Evolutionary conservation across 2,888 invertebrate species (phyloP).

Genomic region (Phytoseiulus persimilis): DNA sequence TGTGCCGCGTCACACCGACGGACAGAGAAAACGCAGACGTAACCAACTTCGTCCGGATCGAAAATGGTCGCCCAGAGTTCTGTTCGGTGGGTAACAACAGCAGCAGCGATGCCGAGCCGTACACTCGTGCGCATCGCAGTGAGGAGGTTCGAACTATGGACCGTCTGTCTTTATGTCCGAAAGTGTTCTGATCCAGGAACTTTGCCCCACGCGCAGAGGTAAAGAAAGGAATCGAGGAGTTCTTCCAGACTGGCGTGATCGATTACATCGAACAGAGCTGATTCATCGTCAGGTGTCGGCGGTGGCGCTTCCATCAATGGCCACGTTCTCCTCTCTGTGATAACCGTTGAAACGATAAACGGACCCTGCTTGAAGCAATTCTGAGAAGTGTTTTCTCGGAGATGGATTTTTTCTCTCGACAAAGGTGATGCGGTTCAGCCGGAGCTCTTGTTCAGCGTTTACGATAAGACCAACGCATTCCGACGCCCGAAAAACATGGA

Average conservation of each 20-base stretch:
- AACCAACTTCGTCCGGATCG: too few relatives aligned
- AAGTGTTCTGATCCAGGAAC: neutral
- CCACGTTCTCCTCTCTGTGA: neutral
- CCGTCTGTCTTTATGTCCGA: neutral
- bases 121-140: too few relatives aligned
- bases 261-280: neutral
- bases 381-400: neutral
- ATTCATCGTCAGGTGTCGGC: neutral
- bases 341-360: neutral
- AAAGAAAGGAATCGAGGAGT: neutral
- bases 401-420: neutral
- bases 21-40: too few relatives aligned
- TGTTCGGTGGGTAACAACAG: too few relatives aligned
- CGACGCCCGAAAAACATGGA: neutral
- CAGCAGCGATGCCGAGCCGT: too few relatives aligned
- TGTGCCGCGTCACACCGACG: too few relatives aligned
- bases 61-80: too few relatives aligned
- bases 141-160: too few relatives aligned
- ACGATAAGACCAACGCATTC: neutral
- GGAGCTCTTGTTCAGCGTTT: neutral
- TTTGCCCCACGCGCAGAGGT: neutral
- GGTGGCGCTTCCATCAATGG: neutral
- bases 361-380: neutral
- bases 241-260: neutral
- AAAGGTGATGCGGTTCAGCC: too few relatives aligned